Evolutionary conservation across 2,797 vertebrate species (phyloP).

Genomic region (Decapterus maruadsi): DNA sequence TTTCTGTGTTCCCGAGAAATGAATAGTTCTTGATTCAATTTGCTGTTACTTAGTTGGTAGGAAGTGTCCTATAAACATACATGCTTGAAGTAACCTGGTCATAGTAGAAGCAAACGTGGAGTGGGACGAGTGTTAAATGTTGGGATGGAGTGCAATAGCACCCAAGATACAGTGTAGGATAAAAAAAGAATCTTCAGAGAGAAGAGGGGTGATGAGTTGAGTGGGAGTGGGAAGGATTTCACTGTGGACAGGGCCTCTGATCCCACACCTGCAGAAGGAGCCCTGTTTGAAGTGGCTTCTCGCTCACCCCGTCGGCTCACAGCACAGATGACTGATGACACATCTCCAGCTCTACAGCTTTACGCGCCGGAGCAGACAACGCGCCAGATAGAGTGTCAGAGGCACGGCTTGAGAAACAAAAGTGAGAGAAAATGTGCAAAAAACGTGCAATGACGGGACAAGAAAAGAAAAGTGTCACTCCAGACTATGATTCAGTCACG

Average conservation of each 20-base stretch:
- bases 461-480: conserved; percentile 79
- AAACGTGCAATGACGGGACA: conserved; percentile 69
- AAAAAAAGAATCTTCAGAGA: conserved; percentile 10
- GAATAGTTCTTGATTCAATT: not conserved
- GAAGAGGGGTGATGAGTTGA: conserved; percentile 37
- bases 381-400: conserved; percentile 61
- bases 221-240: conserved; percentile 42
- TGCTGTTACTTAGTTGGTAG: not conserved
- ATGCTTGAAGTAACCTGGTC: conserved; percentile 24
- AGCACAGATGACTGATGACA: conserved; percentile 83
- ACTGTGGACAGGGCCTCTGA: conserved; percentile 55
- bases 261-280: conserved; percentile 73
- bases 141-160: conserved; percentile 25
- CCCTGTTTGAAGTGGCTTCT: conserved; percentile 61
- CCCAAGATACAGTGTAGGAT: conserved; percentile 4
- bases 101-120: conserved; percentile 30
- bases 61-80: not conserved
- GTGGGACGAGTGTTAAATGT: conserved; percentile 27
- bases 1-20: not conserved
- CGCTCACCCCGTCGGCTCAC: conserved; percentile 59
- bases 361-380: conserved; percentile 59
- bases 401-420: conserved; percentile 34
- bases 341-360: conserved; percentile 56
- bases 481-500: conserved; percentile 72
- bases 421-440: conserved; percentile 55